Percentiles rank a stretch among this genome's conserved stretches.
These are phyloP conservation scores for Falco peregrinus DNA, from an alignment of 2,797 vertebrate species.

Conservation along the genomic window DNA sequence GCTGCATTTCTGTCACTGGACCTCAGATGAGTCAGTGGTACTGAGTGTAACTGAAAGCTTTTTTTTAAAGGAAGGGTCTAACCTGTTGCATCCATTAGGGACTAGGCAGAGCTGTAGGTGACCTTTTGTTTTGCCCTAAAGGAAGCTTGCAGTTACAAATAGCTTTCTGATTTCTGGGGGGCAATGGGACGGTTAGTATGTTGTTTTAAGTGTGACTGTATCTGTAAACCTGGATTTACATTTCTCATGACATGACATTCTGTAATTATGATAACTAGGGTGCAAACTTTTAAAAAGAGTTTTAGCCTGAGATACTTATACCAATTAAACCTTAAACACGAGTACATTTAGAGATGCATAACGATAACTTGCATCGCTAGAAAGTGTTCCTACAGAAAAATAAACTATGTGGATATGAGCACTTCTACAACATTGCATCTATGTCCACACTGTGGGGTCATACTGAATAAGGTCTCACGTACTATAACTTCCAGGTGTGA, in stretches of 20 bases:
- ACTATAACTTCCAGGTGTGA: not conserved
- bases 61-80: not conserved
- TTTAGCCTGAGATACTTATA: not conserved
- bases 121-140: not conserved
- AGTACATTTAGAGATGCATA: not conserved
- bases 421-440: not conserved
- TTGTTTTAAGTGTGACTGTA: not conserved
- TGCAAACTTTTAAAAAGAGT: not conserved
- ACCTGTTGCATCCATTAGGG: not conserved
- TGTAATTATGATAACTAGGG: not conserved
- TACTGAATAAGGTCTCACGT: not conserved
- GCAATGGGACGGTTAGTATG: accelerated
- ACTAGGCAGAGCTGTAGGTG: not conserved
- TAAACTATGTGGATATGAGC: not conserved
- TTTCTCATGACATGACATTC: not conserved
- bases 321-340: not conserved
- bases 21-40: not conserved
- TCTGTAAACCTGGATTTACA: not conserved
- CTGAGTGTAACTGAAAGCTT: not conserved
- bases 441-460: not conserved
- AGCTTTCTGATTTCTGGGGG: not conserved
- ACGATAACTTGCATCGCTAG: not conserved
- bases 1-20: not conserved
- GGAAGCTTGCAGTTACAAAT: not conserved
- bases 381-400: not conserved